Evolutionary conservation across 2,113 vertebrate species (phyloP).

Genomic region (Tursiops truncatus): DNA sequence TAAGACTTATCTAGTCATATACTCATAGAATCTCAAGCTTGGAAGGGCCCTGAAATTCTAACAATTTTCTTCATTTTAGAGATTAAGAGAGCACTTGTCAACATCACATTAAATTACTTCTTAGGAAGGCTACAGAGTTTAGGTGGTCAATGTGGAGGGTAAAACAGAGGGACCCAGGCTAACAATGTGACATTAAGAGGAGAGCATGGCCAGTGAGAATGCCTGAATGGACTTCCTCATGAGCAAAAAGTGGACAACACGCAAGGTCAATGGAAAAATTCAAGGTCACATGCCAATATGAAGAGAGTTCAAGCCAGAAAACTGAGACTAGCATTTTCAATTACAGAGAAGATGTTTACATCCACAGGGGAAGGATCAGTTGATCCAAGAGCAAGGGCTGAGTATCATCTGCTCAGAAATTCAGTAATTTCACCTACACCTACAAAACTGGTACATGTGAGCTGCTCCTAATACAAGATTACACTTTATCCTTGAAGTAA

Average conservation of each 20-base stretch:
- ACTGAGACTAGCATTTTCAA: not conserved
- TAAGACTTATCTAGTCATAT: not conserved
- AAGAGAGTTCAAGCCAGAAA: not conserved
- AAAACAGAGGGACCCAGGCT: not conserved
- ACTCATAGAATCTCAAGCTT: not conserved
- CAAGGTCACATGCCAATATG: not conserved
- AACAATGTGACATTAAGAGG: fast-evolving
- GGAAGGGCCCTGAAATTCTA: not conserved
- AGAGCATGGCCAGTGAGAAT: not conserved
- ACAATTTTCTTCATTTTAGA: not conserved
- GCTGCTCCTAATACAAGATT: fast-evolving
- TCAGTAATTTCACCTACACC: not conserved
- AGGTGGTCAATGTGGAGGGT: not conserved
- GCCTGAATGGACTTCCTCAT: not conserved
- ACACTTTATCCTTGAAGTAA: not conserved
- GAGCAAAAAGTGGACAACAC: not conserved
- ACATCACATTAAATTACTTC: not conserved
- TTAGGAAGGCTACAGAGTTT: not conserved
- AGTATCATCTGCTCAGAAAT: not conserved
- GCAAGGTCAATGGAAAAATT: not conserved
- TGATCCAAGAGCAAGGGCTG: no score
- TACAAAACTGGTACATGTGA: not conserved
- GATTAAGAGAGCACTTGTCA: not conserved
- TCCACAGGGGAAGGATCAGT: fast-evolving
- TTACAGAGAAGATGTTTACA: not conserved